Evolutionary conservation across 2,113 vertebrate species (phyloP), one percentile per base, ranked within the genome.

Genomic region (Sinocyclocheilus anophthalmus): DNA sequence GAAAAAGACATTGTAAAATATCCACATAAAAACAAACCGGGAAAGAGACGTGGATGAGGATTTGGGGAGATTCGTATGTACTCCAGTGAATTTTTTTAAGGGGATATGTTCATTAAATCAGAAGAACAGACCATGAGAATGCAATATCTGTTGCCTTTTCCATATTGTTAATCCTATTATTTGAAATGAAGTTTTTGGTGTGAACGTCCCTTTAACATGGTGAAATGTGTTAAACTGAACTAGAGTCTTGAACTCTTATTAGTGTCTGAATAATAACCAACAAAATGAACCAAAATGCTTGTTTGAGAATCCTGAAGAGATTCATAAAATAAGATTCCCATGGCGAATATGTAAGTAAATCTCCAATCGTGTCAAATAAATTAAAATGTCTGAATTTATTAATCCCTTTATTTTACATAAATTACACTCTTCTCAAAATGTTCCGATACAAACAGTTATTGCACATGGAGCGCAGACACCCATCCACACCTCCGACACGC

Each of bases 371-470:
- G 33, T 78, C 9, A 83, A 83, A 77, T 84, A 87, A 76, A 85
- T 85, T 45, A 78, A 84, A 91, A 78, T 77, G 86, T 69, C 84
- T 88, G 88, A 92, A 76, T 82, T 93, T 91, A 93, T 95, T 95
- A 84, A 42, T 91, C 37, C 93, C 86, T 96, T 96, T 93, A 91
- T 96, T 97, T 96, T 96, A 96, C 96, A 95, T 96, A 96, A 96
- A 96, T 96, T 96, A 96, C 94, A 96, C 92, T 92, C 92, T 93
- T 92, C 84, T 84, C 73, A 83, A 90, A 88, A 84, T 59, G 84
- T 76, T 95, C 92, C 94, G 90, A 95, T 95, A 95, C 95, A 96
- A 96, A 95, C 96, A 95, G 94, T 96, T 96, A 96, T 96, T 96
- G 96, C 96, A 97, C 96, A 94, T 48, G 45, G 94, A 30, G 61